Percentiles rank a stretch among this genome's conserved stretches.
These are phyloP conservation scores for Andrena minutula DNA, from an alignment of 2,888 invertebrate species.

Conservation along the genomic window DNA sequence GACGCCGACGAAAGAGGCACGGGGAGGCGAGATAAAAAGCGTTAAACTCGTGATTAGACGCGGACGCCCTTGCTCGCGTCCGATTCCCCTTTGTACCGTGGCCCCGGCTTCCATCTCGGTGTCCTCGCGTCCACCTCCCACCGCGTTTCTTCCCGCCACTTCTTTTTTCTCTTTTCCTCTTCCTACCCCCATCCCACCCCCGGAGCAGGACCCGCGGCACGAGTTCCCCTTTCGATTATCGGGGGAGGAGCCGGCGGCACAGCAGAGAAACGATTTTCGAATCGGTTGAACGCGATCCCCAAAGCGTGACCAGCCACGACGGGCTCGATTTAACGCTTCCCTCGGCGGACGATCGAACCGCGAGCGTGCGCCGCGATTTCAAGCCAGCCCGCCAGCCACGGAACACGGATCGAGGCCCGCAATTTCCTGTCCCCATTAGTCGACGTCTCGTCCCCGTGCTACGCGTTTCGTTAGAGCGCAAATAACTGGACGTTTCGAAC, in stretches of 20 bases:
- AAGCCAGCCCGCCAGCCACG: neutral
- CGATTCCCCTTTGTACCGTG: constrained; percentile 56
- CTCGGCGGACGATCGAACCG: constrained; percentile 7
- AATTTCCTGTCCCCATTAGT: constrained; percentile 53
- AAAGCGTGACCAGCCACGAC: constrained; percentile 49
- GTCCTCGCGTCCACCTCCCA: constrained; percentile 19
- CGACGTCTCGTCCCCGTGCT: constrained; percentile 27
- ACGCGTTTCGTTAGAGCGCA: constrained; percentile 21
- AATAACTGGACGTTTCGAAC: constrained; percentile 29
- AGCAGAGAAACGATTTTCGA: constrained; percentile 33
- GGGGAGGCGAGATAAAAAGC: constrained; percentile 81
- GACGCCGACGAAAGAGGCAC: constrained; percentile 73
- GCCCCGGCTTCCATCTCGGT: constrained; percentile 18
- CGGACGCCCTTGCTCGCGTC: constrained; percentile 79
- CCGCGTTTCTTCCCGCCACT: constrained; percentile 44
- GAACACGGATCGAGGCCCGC: constrained; percentile 18
- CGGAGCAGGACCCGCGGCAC: constrained; percentile 42
- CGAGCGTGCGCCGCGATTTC: constrained; percentile 24
- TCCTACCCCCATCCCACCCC: neutral
- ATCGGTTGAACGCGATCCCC: constrained; percentile 21
- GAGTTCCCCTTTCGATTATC: constrained; percentile 46
- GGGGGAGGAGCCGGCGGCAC: constrained; percentile 4
- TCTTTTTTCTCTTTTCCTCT: constrained; percentile 22
- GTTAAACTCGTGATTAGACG: constrained; percentile 84
- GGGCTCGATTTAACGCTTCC: constrained; percentile 43